phyloP scores from a whole-genome alignment of 2,888 invertebrate genomes.

The Caenorhabditis japonica region DNA sequence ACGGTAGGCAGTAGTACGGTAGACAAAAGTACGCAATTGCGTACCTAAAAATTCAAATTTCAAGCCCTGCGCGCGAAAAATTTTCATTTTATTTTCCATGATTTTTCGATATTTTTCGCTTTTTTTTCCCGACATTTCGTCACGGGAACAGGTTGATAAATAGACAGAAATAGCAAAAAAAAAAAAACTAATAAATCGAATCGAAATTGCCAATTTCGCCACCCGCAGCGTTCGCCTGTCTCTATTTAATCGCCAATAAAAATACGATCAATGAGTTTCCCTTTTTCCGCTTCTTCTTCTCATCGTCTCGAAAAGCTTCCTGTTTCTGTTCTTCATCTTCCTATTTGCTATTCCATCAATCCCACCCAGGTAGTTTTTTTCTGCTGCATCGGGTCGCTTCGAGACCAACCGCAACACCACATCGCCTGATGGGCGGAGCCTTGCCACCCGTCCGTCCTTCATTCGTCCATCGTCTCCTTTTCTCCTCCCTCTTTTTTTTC shows the following conservation, averaged over 20 bases:
- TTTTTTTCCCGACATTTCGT: neutral
- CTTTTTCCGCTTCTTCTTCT: neutral
- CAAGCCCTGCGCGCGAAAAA: too few species aligned
- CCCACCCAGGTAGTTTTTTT: neutral
- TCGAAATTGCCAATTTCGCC: slow-evolving; percentile 10
- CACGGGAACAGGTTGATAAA: neutral
- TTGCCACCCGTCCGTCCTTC: neutral
- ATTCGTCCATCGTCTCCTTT: neutral
- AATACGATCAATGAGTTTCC: slow-evolving; percentile 32
- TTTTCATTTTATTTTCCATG: too few species aligned
- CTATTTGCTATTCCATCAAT: neutral
- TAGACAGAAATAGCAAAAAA: neutral
- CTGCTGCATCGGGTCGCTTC: too few species aligned
- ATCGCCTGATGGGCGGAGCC: slow-evolving; percentile 16
- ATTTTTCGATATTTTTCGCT: neutral
- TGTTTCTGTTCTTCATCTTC: neutral
- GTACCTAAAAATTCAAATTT: too few species aligned
- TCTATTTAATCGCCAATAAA: slow-evolving; percentile 13
- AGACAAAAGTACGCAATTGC: too few species aligned
- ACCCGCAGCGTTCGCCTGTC: neutral
- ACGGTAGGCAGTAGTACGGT: too few species aligned
- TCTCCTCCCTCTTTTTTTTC: slow-evolving; percentile 3
- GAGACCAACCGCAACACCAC: neutral
- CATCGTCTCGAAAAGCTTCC: slow-evolving; percentile 4
- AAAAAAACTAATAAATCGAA: neutral